Base-by-base conservation (phyloP, 2,888 invertebrate species). In the Orthosia gracilis region DNA sequence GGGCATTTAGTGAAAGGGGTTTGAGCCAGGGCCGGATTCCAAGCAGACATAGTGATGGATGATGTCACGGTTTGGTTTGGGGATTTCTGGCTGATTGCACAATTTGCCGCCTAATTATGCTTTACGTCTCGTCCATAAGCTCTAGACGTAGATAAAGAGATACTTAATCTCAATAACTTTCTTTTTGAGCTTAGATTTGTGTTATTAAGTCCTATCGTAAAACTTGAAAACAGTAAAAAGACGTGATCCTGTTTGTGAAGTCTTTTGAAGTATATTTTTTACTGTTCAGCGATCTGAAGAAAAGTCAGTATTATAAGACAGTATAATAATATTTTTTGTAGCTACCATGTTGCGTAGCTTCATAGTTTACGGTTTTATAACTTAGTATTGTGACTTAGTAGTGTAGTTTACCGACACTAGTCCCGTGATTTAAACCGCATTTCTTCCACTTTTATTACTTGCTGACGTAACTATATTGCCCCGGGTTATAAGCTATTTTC, bases 41-140 rank as follows among this genome's bases (percentile, higher is more conserved):
- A n/a, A 62, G 18, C 31, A 64, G 71, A 77, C 78, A 72, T 62
- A 61, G 69, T 87, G 84, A 87, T 87, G 70, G 81, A 85, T 85
- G 82, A 76, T 77, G 75, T 47, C 49, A 65, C 69, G 58, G 26
- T 71, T 78, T 63, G 65, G 59, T 68, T 63, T 49, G 58, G 50
- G 67, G 62, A 73, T 70, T 77, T 76, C 21, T 77, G 18, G 76
- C 64, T 78, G 64, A 78, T 80, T 73, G 77, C 78, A 78, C 79
- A 76, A 86, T 84, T 79, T 80, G 2, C 66, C 58, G 54, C 74
- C 62, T 84, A 80, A 79, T 84, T 82, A 76, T 57, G 55, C 69
- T 52, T 75, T 21, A 54, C n/a, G 18, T 59, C 47, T 52, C 54
- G 26, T n/a, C 47, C 12, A 26, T 23, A 57, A 55, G 21, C 47